Evolutionary conservation across 2,888 invertebrate species (phyloP), one percentile per base, ranked within the genome.

Genomic region (Yponomeuta evonymella): DNA sequence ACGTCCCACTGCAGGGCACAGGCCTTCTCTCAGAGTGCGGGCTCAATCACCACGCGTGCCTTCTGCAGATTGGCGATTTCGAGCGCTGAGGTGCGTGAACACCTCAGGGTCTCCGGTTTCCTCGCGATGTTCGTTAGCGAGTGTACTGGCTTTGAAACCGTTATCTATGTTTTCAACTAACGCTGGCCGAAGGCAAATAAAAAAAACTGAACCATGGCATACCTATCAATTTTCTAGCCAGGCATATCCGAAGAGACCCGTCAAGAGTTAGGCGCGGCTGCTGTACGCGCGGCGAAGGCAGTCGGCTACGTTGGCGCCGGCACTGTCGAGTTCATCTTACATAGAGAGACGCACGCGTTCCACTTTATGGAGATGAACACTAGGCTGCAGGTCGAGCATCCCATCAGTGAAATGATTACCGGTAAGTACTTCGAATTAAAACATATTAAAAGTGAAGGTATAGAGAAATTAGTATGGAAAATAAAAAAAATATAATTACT

Each of bases 281-380:
- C 98, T 1, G 98, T 99, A 0, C 94, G 95, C 71, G 99, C 99
- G 0, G 99, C 99, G 0, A 94, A 95, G 82, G 99, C 99, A 4
- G 99, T 99, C 0, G 96, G 97, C 65, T 99, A 99, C 85, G 97
- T 98, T 0, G 99, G 99, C 30, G 99, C 99, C 3, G 99, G 99
- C 43, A 99, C 99, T 0, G 99, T 99, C 0, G 99, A 99, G 87
- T 99, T 99, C 84, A 98, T 99, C 76, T 94, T 98, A 84, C 99
- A 99, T 83, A 94, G 96, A 71, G 91, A 93, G 71, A 95, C 96
- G 67, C 95, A 97, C 75, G 95, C 96, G 73, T 99, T 99, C 85
- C 98, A 97, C 90, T 99, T 99, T 84, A 99, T 99, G 99, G 99
- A 99, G 93, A 99, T 99, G 99, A 99, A 99, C 87, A 99, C 99